Evolutionary conservation across 2,797 vertebrate species (phyloP), one percentile per base, ranked within the genome.

Genomic region (Sebastes alutus): DNA sequence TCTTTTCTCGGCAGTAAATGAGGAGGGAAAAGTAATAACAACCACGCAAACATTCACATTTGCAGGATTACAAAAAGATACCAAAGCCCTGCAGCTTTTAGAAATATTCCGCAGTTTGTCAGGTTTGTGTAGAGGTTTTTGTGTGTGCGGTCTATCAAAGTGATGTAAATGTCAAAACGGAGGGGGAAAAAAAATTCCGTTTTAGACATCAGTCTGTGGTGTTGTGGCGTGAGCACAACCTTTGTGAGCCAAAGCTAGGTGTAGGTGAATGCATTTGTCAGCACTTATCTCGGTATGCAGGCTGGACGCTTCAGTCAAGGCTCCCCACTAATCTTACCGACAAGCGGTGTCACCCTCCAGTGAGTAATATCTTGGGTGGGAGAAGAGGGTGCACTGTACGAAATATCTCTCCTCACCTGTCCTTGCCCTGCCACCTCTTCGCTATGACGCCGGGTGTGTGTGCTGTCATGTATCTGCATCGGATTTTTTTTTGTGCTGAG

Each of bases 211-310:
- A 52, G 80, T 75, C 54, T 79, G 78, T 72, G 72, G 46, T 82
- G 82, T 75, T 75, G 74, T 72, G 75, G 83, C 62, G 68, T 14
- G 52, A 77, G 46, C 35, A 22, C 84, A 85, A 84, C 85, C 85
- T 85, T 75, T 77, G 72, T 67, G 74, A 89, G 77, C 84, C 77
- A 68, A 54, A 62, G 74, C 75, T 60, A 38, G 85, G 78, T 68
- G n/a, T 59, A 81, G 87, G 79, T 91, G 86, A 85, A 82, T 72
- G 72, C 89, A 84, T 90, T 87, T 89, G 87, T 89, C 90, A 83
- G 89, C 91, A 94, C 88, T 91, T 94, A 93, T 93, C 93, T 91
- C 83, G 56, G 74, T 72, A 82, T 86, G 88, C 92, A 88, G 87
- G 87, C 87, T 63, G 87, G 88, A 90, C 78, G 66, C 87, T 80